Evolutionary conservation across 2,113 vertebrate genomes (phyloP), one percentile per base, ranked within the genome.

Genomic region (Phrynosoma platyrhinos): DNA sequence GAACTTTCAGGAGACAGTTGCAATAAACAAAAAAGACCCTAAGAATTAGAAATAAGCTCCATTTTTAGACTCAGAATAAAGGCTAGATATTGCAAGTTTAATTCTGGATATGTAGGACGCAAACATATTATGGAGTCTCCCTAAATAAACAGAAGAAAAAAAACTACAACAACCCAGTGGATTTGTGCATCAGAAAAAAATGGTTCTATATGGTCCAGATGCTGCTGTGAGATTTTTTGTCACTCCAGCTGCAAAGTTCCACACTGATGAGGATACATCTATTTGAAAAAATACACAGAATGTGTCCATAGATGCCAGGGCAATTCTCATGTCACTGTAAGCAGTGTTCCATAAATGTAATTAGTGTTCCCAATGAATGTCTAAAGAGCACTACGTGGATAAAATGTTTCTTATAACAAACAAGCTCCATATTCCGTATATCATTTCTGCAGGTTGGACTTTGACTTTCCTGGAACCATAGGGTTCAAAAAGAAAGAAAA

Each of bases 201-300:
- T 40, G 69, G 72, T 52, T 88, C 68, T 82, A 64, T 79, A 20
- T 18, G 66, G 25, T 68, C 42, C 20, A 0, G 0, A 25, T 72
- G 81, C 69, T 0, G 0, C 9, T 87, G 25, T 0, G 0, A 0
- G 76, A 88, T 95, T 94, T 95, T 94, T 94, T 94, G 95, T 93
- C 93, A 90, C 79, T 95, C 92, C 91, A 94, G 91, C 93, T 95
- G 92, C 91, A 94, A 96, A 95, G 92, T 94, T 94, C 90, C 88
- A 85, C 91, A 76, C 91, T 93, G 94, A 92, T 95, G 93, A 94
- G 89, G 90, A 93, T 91, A 93, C 9, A 58, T 92, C 96, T 95
- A 96, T 96, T 96, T 96, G 94, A 95, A 93, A 91, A 95, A 95
- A 91, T 90, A 87, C 92, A 91, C 93, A 96, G 95, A 97, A 94